Percentiles rank a stretch among this genome's conserved stretches.
phyloP scores from a whole-genome alignment of 2,888 invertebrate genomes.

The Tachina grossa region DNA sequence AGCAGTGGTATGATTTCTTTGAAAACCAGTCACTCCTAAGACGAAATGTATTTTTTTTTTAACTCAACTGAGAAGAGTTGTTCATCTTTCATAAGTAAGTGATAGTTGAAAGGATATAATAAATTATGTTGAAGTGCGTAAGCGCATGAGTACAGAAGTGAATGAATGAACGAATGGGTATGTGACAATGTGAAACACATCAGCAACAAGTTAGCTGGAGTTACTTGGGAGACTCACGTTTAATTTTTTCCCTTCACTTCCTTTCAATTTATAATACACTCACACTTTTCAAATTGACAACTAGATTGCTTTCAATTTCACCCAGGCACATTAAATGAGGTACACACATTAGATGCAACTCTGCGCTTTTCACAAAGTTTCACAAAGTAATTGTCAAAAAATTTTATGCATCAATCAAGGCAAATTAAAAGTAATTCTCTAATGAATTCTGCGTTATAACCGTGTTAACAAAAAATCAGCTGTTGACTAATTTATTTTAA shows the following conservation, averaged over 20 bases:
- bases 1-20: slow-evolving; percentile 56
- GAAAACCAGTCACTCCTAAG: slow-evolving; percentile 21
- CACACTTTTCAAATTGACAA: too few relatives aligned
- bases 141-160: slow-evolving; percentile 4
- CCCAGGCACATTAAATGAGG: too few relatives aligned
- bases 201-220: not conserved
- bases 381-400: too few relatives aligned
- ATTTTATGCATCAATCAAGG: too few relatives aligned
- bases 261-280: not conserved
- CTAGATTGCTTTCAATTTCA: too few relatives aligned
- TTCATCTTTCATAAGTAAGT: slow-evolving; percentile 9
- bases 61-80: not conserved
- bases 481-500: too few relatives aligned
- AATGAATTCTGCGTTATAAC: too few relatives aligned
- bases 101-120: slow-evolving; percentile 66
- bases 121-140: slow-evolving; percentile 54
- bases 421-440: too few relatives aligned
- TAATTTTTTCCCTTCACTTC: not conserved
- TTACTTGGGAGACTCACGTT: not conserved
- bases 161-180: slow-evolving; percentile 8
- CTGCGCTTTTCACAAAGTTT: too few relatives aligned
- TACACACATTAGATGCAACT: too few relatives aligned
- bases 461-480: too few relatives aligned
- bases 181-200: not conserved
- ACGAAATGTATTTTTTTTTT: not conserved